These are phyloP conservation scores for Synergus itoensis DNA, from an alignment of 2,888 invertebrate genomes.

Conservation along the genomic window DNA sequence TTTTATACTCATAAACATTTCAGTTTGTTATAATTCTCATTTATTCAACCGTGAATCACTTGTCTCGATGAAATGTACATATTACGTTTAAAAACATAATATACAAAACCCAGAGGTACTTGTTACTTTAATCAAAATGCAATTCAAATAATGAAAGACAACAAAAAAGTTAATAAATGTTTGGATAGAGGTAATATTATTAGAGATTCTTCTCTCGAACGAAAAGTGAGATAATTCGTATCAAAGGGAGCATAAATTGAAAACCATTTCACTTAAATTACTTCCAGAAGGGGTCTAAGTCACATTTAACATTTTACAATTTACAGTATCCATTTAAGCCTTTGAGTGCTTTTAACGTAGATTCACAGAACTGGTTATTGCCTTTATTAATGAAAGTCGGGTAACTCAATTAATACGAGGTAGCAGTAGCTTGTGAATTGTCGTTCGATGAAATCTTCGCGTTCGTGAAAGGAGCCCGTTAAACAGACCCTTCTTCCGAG, in stretches of 20 bases:
- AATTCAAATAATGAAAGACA: not conserved
- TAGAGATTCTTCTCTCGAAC: too few species aligned
- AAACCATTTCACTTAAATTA: not conserved
- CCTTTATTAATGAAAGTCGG: slow-evolving; percentile 33
- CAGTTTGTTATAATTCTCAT: not conserved
- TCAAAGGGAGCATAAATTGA: not conserved
- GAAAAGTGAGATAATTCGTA: not conserved
- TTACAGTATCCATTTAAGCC: slow-evolving; percentile 9
- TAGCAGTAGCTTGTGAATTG: not conserved
- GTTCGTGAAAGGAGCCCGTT: slow-evolving; percentile 37
- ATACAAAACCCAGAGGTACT: not conserved
- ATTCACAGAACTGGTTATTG: slow-evolving; percentile 33
- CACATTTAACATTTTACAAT: slow-evolving; percentile 10
- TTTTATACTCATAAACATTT: not conserved
- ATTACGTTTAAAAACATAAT: not conserved
- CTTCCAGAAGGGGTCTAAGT: not conserved
- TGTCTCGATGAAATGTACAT: not conserved
- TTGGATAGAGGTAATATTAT: not conserved
- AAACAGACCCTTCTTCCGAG: slow-evolving; percentile 2
- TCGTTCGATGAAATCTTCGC: slow-evolving; percentile 29
- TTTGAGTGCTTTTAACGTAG: slow-evolving; percentile 22
- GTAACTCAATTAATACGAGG: slow-evolving; percentile 13
- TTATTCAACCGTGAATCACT: not conserved
- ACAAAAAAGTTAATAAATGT: not conserved
- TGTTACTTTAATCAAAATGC: not conserved